phyloP scores from a whole-genome alignment of 2,797 vertebrate genomes.

The Molossus molossus region DNA sequence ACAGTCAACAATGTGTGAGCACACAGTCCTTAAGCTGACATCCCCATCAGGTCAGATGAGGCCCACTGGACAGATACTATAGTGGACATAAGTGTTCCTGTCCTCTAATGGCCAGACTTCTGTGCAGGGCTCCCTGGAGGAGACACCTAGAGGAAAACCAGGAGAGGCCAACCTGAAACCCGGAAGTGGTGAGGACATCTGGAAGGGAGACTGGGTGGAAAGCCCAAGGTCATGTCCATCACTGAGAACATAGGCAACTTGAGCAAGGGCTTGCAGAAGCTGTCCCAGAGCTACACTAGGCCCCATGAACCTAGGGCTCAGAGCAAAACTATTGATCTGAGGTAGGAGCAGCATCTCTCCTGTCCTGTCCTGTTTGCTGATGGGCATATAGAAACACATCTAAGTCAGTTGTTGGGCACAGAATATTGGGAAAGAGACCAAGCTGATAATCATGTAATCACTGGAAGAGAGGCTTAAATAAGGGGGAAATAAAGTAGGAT shows the following conservation, averaged over 20 bases:
- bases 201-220: not conserved
- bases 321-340: not conserved
- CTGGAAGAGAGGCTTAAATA: not conserved
- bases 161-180: not conserved
- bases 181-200: not conserved
- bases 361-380: not conserved
- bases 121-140: not conserved
- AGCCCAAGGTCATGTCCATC: not conserved
- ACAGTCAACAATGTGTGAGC: not conserved
- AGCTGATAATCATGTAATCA: not conserved
- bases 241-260: not conserved
- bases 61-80: not conserved
- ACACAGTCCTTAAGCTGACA: not conserved
- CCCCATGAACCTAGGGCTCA: not conserved
- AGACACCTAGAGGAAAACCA: not conserved
- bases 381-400: not conserved
- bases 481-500: not conserved
- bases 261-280: not conserved
- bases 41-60: not conserved
- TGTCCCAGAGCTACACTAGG: too few relatives aligned
- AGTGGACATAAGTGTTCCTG: accelerated
- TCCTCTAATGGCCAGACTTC: not conserved
- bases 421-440: not conserved
- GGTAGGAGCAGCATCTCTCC: not conserved
- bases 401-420: not conserved